Evolutionary conservation across 2,797 vertebrate species (phyloP).

Genomic region (Urosaurus nigricauda): DNA sequence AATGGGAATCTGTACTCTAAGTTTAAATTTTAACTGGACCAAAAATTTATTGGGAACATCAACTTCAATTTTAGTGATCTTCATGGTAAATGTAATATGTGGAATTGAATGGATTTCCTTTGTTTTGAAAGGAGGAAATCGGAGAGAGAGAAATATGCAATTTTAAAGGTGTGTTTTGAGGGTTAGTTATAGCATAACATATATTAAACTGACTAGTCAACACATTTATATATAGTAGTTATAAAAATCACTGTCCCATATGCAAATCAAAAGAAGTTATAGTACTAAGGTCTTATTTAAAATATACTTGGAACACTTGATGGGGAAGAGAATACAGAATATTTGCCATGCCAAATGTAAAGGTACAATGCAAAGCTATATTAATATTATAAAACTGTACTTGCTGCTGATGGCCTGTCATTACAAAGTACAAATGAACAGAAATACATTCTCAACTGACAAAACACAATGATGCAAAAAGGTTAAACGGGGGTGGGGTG

Average conservation of each 20-base stretch:
- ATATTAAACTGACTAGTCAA: constrained; percentile 32
- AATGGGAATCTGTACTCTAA: constrained; percentile 84
- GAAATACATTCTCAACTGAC: constrained; percentile 74
- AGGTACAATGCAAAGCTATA: constrained; percentile 67
- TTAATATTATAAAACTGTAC: constrained; percentile 70
- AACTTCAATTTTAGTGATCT: constrained; percentile 72
- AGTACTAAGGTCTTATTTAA: constrained; percentile 46
- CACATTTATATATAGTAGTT: constrained; percentile 9
- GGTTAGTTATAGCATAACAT: constrained; percentile 29
- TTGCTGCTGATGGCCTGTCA: constrained; percentile 73
- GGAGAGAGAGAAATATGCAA: constrained; percentile 34
- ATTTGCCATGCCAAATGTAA: constrained; percentile 61
- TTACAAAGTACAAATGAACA: constrained; percentile 71
- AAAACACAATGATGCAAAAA: constrained; percentile 73
- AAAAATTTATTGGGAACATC: constrained; percentile 75
- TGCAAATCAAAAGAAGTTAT: constrained; percentile 47
- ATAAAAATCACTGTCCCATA: constrained; percentile 48
- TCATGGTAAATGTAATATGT: constrained; percentile 66
- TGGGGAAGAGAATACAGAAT: constrained; percentile 51
- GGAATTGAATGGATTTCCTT: constrained; percentile 64
- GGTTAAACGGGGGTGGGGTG: constrained; percentile 70
- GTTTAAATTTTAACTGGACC: constrained; percentile 78
- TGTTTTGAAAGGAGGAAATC: constrained; percentile 65
- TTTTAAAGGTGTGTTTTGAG: constrained; percentile 49
- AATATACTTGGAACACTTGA: background rate